Evolutionary conservation across 2,797 vertebrate genomes (phyloP).

Genomic region (Selene dorsalis): DNA sequence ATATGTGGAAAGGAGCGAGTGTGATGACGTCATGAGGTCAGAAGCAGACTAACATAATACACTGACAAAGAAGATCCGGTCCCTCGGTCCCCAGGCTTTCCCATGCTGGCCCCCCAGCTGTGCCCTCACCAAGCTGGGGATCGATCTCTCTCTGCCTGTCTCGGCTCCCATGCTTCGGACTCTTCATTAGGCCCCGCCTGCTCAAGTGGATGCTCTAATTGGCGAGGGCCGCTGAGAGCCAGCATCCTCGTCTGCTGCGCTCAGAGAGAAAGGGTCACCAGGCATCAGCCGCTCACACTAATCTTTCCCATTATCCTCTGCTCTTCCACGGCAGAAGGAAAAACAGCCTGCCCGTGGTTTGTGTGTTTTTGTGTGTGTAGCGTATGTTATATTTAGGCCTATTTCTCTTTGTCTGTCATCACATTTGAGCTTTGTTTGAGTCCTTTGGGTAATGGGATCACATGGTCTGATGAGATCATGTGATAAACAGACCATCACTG

Average conservation of each 20-base stretch:
- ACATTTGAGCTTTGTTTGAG: conserved; percentile 34
- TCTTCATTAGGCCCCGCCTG: conserved; percentile 79
- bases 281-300: conserved; percentile 82
- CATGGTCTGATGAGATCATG: conserved; percentile 24
- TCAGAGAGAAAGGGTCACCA: conserved; percentile 68
- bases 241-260: conserved; percentile 71
- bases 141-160: conserved; percentile 71
- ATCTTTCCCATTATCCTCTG: conserved; percentile 85
- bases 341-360: conserved; percentile 71
- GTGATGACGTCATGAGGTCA: conserved; percentile 56
- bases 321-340: conserved; percentile 71
- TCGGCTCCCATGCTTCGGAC: conserved; percentile 65
- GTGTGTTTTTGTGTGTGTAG: conserved; percentile 29
- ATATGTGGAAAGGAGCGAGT: conserved; percentile 29
- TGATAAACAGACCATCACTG: conserved; percentile 45
- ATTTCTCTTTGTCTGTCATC: conserved; percentile 41
- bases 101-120: conserved; percentile 51
- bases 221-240: conserved; percentile 83
- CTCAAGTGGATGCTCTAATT: conserved; percentile 79
- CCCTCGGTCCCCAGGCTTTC: conserved; percentile 67
- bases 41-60: conserved; percentile 1
- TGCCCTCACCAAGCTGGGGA: conserved; percentile 68
- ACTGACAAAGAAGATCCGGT: conserved; percentile 24
- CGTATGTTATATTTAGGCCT: conserved; percentile 25
- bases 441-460: conserved; percentile 41